These are phyloP conservation scores for Melanotaenia parkinsoni DNA, from an alignment of 2,797 vertebrate genomes.

Conservation along the genomic window DNA sequence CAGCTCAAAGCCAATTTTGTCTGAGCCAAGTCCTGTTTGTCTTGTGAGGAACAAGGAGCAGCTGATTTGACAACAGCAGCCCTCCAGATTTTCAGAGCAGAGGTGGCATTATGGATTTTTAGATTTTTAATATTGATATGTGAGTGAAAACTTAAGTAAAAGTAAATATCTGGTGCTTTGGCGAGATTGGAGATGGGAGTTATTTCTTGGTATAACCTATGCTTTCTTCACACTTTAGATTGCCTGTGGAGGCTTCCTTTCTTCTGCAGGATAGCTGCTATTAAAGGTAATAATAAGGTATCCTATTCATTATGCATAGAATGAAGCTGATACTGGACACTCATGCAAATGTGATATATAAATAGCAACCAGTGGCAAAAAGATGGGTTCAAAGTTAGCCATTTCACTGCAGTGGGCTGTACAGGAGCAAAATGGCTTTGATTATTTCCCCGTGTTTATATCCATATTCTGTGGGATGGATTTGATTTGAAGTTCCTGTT, in stretches of 20 bases:
- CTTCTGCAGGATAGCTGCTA: slow-evolving; percentile 30
- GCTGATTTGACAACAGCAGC: slow-evolving; percentile 52
- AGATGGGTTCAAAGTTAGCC: slow-evolving; percentile 56
- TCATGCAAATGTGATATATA: slow-evolving; percentile 73
- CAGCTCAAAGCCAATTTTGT: slow-evolving; percentile 67
- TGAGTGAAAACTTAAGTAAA: not conserved
- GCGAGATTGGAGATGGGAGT: not conserved
- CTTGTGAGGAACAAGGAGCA: slow-evolving; percentile 55
- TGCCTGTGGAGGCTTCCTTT: slow-evolving; percentile 15
- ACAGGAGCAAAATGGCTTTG: slow-evolving; percentile 39
- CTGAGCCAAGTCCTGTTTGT: slow-evolving; percentile 64
- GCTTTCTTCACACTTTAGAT: slow-evolving; percentile 18
- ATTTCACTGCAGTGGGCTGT: slow-evolving; percentile 31
- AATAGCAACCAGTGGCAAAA: slow-evolving; percentile 63
- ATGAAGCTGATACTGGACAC: slow-evolving; percentile 52
- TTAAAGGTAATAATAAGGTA: slow-evolving; percentile 45
- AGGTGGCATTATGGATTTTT: slow-evolving; percentile 18
- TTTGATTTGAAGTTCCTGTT: slow-evolving; percentile 51
- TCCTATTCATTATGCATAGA: slow-evolving; percentile 61
- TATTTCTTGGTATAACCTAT: slow-evolving; percentile 9
- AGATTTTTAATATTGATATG: slow-evolving; percentile 35
- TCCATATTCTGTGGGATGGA: slow-evolving; percentile 31
- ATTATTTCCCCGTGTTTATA: slow-evolving; percentile 33
- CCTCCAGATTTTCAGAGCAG: slow-evolving; percentile 12
- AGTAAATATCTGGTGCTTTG: slow-evolving; percentile 2